Evolutionary conservation across 1,140 invertebrate genomes (phyloP).

Genomic region (Pygmarrhopalites habei): DNA sequence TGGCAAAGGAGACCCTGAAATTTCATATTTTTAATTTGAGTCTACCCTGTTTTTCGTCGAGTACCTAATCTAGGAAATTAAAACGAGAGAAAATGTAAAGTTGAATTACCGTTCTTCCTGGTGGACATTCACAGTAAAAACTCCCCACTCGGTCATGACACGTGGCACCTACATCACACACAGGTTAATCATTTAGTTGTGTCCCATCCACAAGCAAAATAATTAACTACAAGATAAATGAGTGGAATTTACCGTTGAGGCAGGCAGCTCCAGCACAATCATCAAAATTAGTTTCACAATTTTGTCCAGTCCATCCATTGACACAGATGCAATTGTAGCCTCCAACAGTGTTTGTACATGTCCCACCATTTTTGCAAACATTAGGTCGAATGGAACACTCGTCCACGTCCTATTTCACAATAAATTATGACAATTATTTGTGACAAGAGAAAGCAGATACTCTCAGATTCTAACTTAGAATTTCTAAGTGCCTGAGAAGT

Average conservation of each 20-base stretch:
- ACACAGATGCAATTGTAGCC: conserved; percentile 93
- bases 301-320: conserved; percentile 84
- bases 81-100: no score
- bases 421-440: background rate
- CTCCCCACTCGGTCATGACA: conserved; percentile 90
- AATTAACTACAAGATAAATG: no score
- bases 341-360: conserved; percentile 82
- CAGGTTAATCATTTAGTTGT: no score
- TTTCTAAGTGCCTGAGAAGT: background rate
- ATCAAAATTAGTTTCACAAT: conserved; percentile 88
- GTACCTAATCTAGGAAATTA: no score
- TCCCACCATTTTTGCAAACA: conserved; percentile 88
- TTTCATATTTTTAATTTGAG: no score
- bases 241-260: conserved; percentile 76
- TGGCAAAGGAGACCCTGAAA: conserved; percentile 90
- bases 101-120: conserved; percentile 91
- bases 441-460: no score
- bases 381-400: conserved; percentile 54
- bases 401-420: conserved; percentile 44
- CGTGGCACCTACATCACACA: conserved; percentile 63
- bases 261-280: conserved; percentile 88
- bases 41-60: no score
- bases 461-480: background rate
- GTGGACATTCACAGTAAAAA: conserved; percentile 90
- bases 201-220: no score